phyloP scores from a whole-genome alignment of 2,888 invertebrate species.

The Osmoderma eremita region DNA sequence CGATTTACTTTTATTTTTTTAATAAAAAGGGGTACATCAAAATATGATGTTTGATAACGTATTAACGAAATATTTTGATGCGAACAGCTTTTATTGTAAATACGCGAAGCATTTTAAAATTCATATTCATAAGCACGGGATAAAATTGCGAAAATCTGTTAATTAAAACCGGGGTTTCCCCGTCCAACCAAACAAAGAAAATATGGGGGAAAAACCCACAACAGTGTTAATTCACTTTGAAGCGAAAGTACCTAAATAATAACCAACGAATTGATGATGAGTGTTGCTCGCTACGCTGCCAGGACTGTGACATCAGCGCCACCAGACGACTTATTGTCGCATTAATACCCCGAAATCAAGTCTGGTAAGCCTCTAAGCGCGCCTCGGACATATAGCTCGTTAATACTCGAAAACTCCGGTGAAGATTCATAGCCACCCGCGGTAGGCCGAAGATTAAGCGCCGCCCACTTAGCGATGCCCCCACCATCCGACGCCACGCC shows the following conservation, averaged over 20 bases:
- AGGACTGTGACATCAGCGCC: conserved; percentile 6
- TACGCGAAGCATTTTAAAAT: no score
- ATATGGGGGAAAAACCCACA: background rate
- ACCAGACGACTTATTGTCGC: conserved; percentile 49
- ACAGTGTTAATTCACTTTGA: no score
- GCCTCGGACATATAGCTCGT: background rate
- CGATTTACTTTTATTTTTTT: no score
- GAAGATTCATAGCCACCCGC: background rate
- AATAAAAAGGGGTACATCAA: no score
- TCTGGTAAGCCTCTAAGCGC: conserved; percentile 45
- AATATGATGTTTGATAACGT: no score
- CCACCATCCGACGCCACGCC: conserved; percentile 50
- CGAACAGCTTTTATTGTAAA: no score
- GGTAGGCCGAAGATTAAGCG: conserved; percentile 14
- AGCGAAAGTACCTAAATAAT: no score
- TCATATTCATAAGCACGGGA: background rate
- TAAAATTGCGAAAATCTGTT: background rate
- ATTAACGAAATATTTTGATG: no score
- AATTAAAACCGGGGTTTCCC: background rate
- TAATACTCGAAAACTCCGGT: background rate
- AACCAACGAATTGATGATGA: no score
- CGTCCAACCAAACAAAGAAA: background rate
- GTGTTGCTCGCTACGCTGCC: background rate
- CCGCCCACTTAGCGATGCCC: conserved; percentile 34
- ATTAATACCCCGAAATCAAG: conserved; percentile 60